Evolutionary conservation across 2,888 invertebrate species (phyloP), one percentile per base, ranked within the genome.

Genomic region (Drosophila cyrtoloma): DNA sequence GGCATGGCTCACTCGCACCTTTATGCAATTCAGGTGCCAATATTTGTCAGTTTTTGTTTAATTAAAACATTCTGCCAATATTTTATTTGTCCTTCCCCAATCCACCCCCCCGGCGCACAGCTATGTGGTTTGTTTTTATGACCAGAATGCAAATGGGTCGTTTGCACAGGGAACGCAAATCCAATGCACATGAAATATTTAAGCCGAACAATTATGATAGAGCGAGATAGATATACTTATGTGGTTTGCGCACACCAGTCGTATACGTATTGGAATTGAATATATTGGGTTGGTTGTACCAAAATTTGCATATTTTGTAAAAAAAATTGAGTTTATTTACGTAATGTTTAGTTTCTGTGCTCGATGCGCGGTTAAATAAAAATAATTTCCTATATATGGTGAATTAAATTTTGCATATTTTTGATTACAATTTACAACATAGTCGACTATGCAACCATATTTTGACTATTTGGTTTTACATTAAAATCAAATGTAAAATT

Each of bases 21-120:
- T 42, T 37, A 26, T 60, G 30, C 37, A 30, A 10, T 37, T 28
- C 62, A 80, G 91, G 84, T 83, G 89, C 81, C 91, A 90, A 90
- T 86, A 86, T 86, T 90, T 86, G 91, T 81, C 86, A 72, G 73
- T 67, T 77, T 90, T 89, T 90, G 87, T 90, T 85, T 85, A 85
- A 85, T 85, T 85, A 90, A 85, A 90, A 90, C 89, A 85, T 90
- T 90, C 76, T 86, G 61, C 71, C 90, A 88, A 90, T 90, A 90
- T 84, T 90, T 90, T 86, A 82, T 71, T 57, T 55, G 19, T 5
- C 5, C 12, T 33, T 12, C 0, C 14, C n/a, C 30, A 2, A 28
- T n/a, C 22, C 5, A 0, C 33, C 0, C 16, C 58, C 37, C 19
- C 22, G 9, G 42, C 10, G 14, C 19, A 30, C 32, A 28, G 37